Conservation (phyloP, 92 coral and sea anemone genomes). For the Umimayanthus chanpuru region DNA sequence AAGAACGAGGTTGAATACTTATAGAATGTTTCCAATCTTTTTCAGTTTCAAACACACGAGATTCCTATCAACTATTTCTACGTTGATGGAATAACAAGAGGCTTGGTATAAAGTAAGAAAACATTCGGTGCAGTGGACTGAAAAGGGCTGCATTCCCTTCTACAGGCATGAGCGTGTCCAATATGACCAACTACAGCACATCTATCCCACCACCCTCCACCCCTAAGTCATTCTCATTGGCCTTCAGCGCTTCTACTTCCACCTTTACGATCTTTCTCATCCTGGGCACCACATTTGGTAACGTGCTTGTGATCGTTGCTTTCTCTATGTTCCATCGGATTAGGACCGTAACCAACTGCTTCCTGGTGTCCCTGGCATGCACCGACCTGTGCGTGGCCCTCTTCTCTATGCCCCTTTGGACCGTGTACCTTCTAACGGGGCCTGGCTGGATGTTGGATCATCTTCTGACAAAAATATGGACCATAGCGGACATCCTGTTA, state of each 20-base stretch:
- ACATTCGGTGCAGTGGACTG: not conserved
- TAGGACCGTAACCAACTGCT: constrained; percentile 69
- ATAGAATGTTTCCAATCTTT: not conserved
- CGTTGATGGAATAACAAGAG: not conserved
- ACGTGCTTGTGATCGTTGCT: constrained; percentile 68
- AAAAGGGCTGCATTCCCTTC: not conserved
- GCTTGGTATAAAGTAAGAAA: not conserved
- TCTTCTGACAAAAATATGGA: constrained; percentile 64
- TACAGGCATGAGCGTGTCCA: not conserved
- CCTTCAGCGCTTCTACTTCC: constrained; percentile 60
- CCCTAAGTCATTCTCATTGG: constrained; percentile 38
- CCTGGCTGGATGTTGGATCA: constrained; percentile 67
- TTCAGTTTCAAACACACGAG: constrained; percentile 10
- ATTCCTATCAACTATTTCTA: not conserved
- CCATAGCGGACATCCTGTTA: constrained; percentile 72
- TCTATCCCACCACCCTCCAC: not conserved
- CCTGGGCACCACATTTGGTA: constrained; percentile 69
- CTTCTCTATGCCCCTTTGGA: constrained; percentile 80
- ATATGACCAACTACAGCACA: not conserved
- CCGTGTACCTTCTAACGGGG: constrained; percentile 76
- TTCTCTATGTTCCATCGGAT: constrained; percentile 59
- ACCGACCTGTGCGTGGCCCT: constrained; percentile 81
- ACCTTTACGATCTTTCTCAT: constrained; percentile 60
- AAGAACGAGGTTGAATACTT: too few species aligned
- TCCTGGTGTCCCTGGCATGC: constrained; percentile 81